phyloP scores from a whole-genome alignment of 92 coral and sea anemone species.

The Actinernus sp. region DNA sequence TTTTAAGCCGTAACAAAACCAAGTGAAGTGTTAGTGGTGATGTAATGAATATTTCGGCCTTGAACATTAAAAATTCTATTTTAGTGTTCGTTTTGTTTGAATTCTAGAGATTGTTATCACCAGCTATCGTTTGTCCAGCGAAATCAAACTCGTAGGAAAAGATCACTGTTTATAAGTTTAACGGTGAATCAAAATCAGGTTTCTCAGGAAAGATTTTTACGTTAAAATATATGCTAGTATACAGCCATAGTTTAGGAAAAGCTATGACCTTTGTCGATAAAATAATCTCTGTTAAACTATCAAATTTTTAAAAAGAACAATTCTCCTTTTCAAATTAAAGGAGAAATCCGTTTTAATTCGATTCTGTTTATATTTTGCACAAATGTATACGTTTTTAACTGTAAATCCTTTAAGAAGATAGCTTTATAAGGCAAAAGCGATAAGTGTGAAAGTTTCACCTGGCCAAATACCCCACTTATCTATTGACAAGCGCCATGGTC shows the following conservation, averaged over 20 bases:
- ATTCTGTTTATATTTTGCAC: background rate
- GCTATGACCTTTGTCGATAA: too few relatives aligned
- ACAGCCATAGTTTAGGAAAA: too few relatives aligned
- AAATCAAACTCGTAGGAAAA: slow-evolving; percentile 8
- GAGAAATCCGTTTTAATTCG: too few relatives aligned
- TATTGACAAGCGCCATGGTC: background rate
- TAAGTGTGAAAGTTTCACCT: background rate
- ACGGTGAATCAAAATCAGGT: too few relatives aligned
- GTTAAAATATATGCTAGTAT: too few relatives aligned
- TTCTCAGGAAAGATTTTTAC: too few relatives aligned
- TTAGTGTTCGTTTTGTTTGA: background rate
- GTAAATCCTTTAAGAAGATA: background rate
- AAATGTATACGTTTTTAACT: background rate
- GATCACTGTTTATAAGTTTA: background rate
- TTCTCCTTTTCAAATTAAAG: too few relatives aligned
- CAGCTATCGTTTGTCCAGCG: background rate
- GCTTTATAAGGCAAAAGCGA: background rate
- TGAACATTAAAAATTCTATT: background rate
- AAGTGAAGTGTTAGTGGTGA: too few relatives aligned
- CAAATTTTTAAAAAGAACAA: too few relatives aligned
- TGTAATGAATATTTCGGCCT: too few relatives aligned
- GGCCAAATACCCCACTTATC: background rate
- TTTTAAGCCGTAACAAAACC: too few relatives aligned
- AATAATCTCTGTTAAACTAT: too few relatives aligned
- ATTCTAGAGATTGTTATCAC: background rate